Evolutionary conservation across 2,888 invertebrate genomes (phyloP).

Genomic region (Empis stercorea): DNA sequence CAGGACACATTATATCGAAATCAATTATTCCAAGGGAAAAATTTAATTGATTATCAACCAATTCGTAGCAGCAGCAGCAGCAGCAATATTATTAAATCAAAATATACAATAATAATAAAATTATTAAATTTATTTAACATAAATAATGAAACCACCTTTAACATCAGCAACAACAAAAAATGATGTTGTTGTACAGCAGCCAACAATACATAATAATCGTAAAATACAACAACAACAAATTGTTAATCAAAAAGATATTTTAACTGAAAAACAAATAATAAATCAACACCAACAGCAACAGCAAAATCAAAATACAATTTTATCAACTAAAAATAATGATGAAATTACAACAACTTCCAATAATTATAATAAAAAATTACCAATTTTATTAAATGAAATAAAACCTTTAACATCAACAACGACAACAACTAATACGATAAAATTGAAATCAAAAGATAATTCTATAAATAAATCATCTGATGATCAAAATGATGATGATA

Average conservation of each 20-base stretch:
- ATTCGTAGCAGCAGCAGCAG: too few species aligned
- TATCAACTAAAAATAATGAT: neutral
- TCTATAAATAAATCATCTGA: neutral
- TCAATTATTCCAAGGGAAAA: too few species aligned
- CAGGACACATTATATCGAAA: too few species aligned
- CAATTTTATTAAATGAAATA: too few species aligned
- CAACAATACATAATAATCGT: neutral
- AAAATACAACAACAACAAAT: constrained; percentile 3
- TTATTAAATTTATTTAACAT: neutral
- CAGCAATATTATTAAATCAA: neutral
- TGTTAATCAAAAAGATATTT: constrained; percentile 8
- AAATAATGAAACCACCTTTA: constrained; percentile 10
- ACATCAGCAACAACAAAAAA: constrained; percentile 7
- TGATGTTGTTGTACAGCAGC: constrained; percentile 6
- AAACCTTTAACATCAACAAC: too few species aligned
- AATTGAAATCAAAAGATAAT: too few species aligned
- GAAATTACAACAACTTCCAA: neutral
- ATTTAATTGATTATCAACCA: too few species aligned
- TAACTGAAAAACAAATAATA: neutral
- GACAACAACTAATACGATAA: too few species aligned
- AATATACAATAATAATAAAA: neutral
- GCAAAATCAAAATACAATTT: neutral
- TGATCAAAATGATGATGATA: neutral
- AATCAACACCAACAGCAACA: neutral
- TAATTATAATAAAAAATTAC: neutral